phyloP scores from a whole-genome alignment of 1,140 invertebrate genomes.

The Drosophila miranda region DNA sequence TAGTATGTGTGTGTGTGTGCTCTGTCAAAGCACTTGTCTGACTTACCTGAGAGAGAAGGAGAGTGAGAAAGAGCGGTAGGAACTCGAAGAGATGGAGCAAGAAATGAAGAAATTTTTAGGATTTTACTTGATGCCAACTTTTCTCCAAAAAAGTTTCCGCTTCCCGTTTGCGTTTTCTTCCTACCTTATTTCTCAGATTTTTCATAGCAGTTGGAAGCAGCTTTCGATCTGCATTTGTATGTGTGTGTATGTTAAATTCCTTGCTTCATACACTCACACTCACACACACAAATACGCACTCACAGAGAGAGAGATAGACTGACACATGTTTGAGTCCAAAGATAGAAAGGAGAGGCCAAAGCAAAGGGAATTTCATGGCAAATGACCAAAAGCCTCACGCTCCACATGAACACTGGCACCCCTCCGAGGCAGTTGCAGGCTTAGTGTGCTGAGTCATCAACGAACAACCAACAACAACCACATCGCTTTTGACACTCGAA shows the following conservation, averaged over 20 bases:
- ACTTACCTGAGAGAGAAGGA: slow-evolving; percentile 32
- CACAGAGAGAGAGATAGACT: slow-evolving; percentile 3
- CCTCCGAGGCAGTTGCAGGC: slow-evolving; percentile 1
- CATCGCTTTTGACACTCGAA: slow-evolving; percentile 67
- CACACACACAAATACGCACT: slow-evolving; percentile 13
- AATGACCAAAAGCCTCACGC: not conserved
- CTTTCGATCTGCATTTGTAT: slow-evolving; percentile 24
- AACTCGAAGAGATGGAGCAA: slow-evolving; percentile 4
- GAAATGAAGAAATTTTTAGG: slow-evolving; percentile 32
- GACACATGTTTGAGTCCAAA: slow-evolving; percentile 32
- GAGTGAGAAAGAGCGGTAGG: not conserved
- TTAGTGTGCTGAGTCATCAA: slow-evolving; percentile 65
- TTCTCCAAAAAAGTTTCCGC: slow-evolving; percentile 35
- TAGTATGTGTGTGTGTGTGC: slow-evolving; percentile 29
- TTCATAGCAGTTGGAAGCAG: no score
- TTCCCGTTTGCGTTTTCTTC: slow-evolving; percentile 13
- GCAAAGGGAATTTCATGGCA: slow-evolving; percentile 32
- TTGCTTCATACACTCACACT: slow-evolving; percentile 15
- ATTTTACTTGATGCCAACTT: slow-evolving; percentile 45
- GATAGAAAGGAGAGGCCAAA: slow-evolving; percentile 23
- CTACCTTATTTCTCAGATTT: slow-evolving; percentile 11
- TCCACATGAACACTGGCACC: not conserved
- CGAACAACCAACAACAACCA: slow-evolving; percentile 23
- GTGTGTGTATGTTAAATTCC: slow-evolving; percentile 2
- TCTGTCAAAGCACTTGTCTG: slow-evolving; percentile 48